Base-by-base conservation (phyloP, 1,140 invertebrate species). In the Pseudomyrmex flavicornis region DNA sequence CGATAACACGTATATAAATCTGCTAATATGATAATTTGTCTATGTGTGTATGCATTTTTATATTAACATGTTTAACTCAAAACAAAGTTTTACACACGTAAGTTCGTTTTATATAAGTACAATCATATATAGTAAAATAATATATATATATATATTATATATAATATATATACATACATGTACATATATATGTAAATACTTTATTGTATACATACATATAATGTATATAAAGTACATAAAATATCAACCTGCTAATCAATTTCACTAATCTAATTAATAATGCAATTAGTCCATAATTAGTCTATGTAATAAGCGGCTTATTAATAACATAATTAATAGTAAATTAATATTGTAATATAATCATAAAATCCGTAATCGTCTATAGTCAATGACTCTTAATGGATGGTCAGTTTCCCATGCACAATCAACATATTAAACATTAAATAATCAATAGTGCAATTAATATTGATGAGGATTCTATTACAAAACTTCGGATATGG, bases 181-280 rank as follows among this genome's bases (percentile, higher is more conserved):
- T 26, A 5, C 1, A 35, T 35, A 35, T 35, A 5, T 48, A 48
- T 10, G 20, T 46, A 62, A 0, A 5, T 7, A 35, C n/a, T n/a
- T n/a, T 5, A 35, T 35, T 8, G 15, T 20, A 44, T 44, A n/a
- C 12, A 26, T 22, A 48, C 0, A 62, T 35, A 0, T 35, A 7
- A 74, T 12, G 22, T 17, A 44, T 58, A 35, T 35, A 35, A 35
- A 35, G 7, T 35, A 35, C 35, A 7, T 35, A 35, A 35, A 35
- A 35, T 35, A 46, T 22, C 13, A n/a, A 44, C 8, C 5, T 20
- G 61, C 59, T 61, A 46, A 74, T 59, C 61, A 74, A 61, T 74
- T 62, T 74, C 62, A 74, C 56, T 62, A 74, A 62, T 62, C 56
- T 46, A 73, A 73, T 59, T 73, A 62, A 73, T 73, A 46, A 74